These are phyloP conservation scores for Acheta domesticus DNA, from an alignment of 2,888 invertebrate genomes.

Conservation along the genomic window DNA sequence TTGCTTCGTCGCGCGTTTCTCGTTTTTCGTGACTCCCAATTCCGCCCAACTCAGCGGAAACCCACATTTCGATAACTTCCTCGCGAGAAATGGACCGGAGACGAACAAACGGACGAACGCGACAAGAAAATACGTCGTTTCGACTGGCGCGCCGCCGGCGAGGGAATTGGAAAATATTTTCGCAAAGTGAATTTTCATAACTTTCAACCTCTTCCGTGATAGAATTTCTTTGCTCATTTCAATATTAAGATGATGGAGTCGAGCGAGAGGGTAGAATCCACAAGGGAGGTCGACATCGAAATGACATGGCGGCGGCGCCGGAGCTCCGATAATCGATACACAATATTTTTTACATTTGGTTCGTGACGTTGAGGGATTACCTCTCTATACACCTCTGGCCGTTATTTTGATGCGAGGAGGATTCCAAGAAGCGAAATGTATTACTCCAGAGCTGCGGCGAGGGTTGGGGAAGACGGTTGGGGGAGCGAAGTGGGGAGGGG, in stretches of 20 bases:
- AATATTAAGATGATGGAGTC: slow-evolving; percentile 11
- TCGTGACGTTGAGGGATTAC: neutral
- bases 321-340: slow-evolving; percentile 18
- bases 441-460: neutral
- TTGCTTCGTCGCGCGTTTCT: no score
- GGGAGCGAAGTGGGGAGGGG: neutral
- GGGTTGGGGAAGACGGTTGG: neutral
- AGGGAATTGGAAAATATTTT: slow-evolving; percentile 11
- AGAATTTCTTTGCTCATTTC: slow-evolving; percentile 18
- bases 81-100: neutral
- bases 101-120: slow-evolving; percentile 6
- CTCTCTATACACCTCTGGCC: slow-evolving; percentile 3
- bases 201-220: slow-evolving; percentile 10
- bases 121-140: slow-evolving; percentile 1
- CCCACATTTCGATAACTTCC: neutral
- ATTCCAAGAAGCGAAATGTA: neutral
- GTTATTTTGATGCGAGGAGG: slow-evolving; percentile 3
- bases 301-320: neutral
- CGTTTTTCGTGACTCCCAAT: no score
- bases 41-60: neutral
- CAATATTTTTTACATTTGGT: slow-evolving; percentile 9
- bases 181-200: slow-evolving; percentile 18
- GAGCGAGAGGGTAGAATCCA: neutral
- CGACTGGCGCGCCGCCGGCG: neutral
- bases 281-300: neutral